phyloP scores from a whole-genome alignment of 2,113 vertebrate genomes.

The Hydrolagus affinis region DNA sequence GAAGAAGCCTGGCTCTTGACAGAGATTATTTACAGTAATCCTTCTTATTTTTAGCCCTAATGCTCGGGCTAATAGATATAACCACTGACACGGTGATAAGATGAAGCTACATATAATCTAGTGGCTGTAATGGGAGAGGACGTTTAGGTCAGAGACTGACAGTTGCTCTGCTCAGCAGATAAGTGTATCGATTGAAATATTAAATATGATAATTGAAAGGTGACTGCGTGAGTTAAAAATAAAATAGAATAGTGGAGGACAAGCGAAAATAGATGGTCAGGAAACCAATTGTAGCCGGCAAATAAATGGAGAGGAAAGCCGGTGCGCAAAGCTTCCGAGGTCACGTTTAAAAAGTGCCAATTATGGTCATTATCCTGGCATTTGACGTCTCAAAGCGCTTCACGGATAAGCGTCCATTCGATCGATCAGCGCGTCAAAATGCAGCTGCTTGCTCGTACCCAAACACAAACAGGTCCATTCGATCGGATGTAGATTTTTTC shows the following conservation, averaged over 20 bases:
- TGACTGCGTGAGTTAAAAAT: background rate
- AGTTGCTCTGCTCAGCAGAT: background rate
- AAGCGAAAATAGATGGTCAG: background rate
- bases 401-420: too few relatives aligned
- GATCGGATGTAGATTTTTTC: too few relatives aligned
- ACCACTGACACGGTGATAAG: conserved; percentile 1
- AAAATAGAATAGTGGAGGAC: background rate
- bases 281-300: too few relatives aligned
- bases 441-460: too few relatives aligned
- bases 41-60: conserved; percentile 14
- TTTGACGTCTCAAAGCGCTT: too few relatives aligned
- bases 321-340: too few relatives aligned
- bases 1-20: conserved; percentile 4
- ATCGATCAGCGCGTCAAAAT: too few relatives aligned
- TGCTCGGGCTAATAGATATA: conserved; percentile 9
- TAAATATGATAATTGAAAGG: background rate
- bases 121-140: background rate
- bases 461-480: too few relatives aligned
- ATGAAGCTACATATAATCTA: background rate
- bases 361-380: too few relatives aligned
- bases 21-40: conserved; percentile 29
- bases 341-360: too few relatives aligned
- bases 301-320: too few relatives aligned
- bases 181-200: background rate
- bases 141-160: background rate